These are phyloP conservation scores for Oreochromis niloticus DNA, from an alignment of 2,113 vertebrate genomes.

Conservation along the genomic window DNA sequence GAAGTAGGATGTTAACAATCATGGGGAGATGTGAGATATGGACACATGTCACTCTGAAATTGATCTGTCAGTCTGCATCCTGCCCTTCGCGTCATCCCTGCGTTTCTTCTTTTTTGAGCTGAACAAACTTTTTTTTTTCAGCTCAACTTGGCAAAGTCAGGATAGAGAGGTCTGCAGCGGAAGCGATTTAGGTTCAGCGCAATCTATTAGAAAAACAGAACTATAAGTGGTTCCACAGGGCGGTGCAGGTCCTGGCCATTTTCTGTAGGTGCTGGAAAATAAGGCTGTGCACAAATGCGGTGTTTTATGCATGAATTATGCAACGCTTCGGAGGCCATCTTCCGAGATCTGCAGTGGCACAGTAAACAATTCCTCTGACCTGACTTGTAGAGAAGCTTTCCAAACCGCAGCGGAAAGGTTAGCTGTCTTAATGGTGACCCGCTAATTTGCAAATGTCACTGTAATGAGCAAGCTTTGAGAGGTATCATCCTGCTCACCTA, in stretches of 20 bases:
- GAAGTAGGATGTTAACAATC: constrained; percentile 23
- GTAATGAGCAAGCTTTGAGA: constrained; percentile 1
- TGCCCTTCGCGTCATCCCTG: neutral
- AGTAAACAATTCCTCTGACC: neutral
- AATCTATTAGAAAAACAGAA: neutral
- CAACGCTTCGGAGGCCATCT: neutral
- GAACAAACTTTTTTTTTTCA: neutral
- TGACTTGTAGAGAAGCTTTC: neutral
- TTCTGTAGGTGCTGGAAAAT: neutral
- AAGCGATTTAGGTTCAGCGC: neutral
- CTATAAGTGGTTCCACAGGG: constrained; percentile 4
- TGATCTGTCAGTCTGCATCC: constrained; percentile 12
- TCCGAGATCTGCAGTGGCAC: neutral
- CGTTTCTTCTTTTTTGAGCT: neutral
- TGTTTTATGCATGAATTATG: neutral
- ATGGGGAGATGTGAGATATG: neutral
- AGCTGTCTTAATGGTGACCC: neutral
- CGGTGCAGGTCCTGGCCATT: neutral
- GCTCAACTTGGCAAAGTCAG: neutral
- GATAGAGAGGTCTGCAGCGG: neutral
- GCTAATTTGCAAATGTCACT: neutral
- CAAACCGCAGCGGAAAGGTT: neutral
- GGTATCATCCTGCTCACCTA: neutral
- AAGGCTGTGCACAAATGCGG: neutral
- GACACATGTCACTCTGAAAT: constrained; percentile 15